phyloP scores from a whole-genome alignment of 1,140 invertebrate species.

The Euwallacea similis region DNA sequence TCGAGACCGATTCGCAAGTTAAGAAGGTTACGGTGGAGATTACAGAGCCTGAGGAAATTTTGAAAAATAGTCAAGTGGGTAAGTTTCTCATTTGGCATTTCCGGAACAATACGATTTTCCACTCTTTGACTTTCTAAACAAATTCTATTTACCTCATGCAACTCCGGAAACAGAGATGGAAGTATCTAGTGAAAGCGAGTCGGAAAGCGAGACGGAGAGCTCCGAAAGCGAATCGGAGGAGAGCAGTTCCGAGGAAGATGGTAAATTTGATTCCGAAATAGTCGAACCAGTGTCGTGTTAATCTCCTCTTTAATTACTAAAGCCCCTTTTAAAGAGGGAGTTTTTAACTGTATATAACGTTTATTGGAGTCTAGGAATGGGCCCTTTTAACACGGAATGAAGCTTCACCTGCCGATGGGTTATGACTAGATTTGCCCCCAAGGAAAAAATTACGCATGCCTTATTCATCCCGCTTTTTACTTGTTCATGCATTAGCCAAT shows the following conservation, averaged over 20 bases:
- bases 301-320: no score
- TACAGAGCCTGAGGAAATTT: slow-evolving; percentile 58
- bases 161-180: slow-evolving; percentile 48
- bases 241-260: slow-evolving; percentile 39
- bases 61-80: slow-evolving; percentile 56
- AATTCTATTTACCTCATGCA: slow-evolving; percentile 40
- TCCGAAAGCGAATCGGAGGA: slow-evolving; percentile 45
- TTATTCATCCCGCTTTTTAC: no score
- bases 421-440: no score
- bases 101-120: not conserved
- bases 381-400: no score
- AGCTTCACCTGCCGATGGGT: no score
- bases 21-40: slow-evolving; percentile 70
- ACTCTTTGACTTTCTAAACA: slow-evolving; percentile 26
- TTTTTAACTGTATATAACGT: no score
- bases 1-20: slow-evolving; percentile 65
- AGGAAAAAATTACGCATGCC: no score
- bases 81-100: slow-evolving; percentile 40
- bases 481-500: no score
- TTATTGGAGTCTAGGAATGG: no score
- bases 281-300: no score
- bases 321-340: no score
- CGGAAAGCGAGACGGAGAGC: slow-evolving; percentile 33
- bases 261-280: slow-evolving; percentile 32
- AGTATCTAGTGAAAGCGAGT: slow-evolving; percentile 52